Conservation (phyloP, 92 coral and sea anemone genomes). For the Desmophyllum pertusum region DNA sequence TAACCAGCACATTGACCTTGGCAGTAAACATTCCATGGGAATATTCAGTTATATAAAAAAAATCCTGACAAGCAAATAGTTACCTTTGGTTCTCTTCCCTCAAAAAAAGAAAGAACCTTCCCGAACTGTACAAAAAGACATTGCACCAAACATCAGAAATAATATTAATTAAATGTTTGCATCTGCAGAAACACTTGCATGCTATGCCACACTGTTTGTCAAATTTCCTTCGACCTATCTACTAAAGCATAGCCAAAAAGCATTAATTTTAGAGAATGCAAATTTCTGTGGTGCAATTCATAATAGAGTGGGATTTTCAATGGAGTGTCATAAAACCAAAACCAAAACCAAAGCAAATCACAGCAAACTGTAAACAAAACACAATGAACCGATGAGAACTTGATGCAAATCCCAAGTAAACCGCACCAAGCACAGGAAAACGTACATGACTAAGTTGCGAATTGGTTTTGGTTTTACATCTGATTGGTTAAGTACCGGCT, state of each 20-base stretch:
- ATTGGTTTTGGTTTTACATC: no score
- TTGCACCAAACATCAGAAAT: neutral
- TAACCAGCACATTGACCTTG: neutral
- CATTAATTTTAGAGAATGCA: neutral
- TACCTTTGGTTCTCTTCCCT: neutral
- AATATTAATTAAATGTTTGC: neutral
- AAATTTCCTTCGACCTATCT: neutral
- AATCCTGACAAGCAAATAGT: constrained; percentile 1
- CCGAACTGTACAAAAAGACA: neutral
- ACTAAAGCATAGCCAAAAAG: neutral
- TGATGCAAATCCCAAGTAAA: no score
- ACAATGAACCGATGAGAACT: no score
- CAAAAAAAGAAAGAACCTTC: neutral
- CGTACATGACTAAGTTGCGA: no score
- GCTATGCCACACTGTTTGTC: neutral
- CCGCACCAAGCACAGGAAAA: no score
- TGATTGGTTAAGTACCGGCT: no score
- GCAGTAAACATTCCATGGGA: constrained; percentile 32
- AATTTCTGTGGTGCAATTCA: neutral
- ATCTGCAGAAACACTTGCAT: neutral
- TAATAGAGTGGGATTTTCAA: no score
- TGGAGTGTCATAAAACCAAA: no score
- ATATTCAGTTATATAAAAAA: neutral
- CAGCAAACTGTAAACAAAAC: no score
- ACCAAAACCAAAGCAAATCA: no score